Base-by-base conservation (phyloP, 2,888 invertebrate genomes). In the Trichopoda pennipes region DNA sequence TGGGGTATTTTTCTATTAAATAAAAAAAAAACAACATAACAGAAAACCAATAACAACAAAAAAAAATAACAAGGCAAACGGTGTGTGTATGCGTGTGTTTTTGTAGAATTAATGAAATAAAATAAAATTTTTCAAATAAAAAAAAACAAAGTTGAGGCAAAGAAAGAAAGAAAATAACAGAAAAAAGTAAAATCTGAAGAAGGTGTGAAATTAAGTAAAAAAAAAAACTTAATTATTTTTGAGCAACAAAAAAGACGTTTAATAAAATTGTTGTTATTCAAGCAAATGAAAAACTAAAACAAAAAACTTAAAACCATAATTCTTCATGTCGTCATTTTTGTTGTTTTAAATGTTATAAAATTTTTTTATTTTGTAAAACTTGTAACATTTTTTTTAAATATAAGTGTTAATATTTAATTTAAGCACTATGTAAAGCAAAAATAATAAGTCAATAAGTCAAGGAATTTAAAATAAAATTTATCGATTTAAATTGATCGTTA, bases 1-100 rank as follows among this genome's bases (percentile, higher is more conserved):
- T 79, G 79, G 75, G 78, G 66, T 75, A 77, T 60, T 38, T 64
- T 75, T 60, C 44, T 47, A 44, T 47, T 9, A 75, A 61, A 61
- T 70, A 53, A 64, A 78, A 42, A 72, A 83, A 81, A 53, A 81
- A n/a, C n/a, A 81, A 58, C 21, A 72, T 56, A 74, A 23, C 55
- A 66, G 76, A 44, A 76, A 55, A 47, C 64, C 56, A 83, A 81
- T 51, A 81, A 38, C 12, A 32, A 32, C 32, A 32, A 32, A 32
- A 38, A 38, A 80, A 58, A 84, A 84, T 23, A 81, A 80, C 60
- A 84, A 75, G 74, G 55, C 56, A 68, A 73, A 70, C 60, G 66
- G 66, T 83, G 78, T 76, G 81, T 75, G 56, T 66, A 55, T 66
- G 64, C 60, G 74, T 60, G 42, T 47, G 49, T 64, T 58, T 64